These are phyloP conservation scores for Habropoda laboriosa DNA, from an alignment of 1,140 invertebrate species.

Conservation along the genomic window DNA sequence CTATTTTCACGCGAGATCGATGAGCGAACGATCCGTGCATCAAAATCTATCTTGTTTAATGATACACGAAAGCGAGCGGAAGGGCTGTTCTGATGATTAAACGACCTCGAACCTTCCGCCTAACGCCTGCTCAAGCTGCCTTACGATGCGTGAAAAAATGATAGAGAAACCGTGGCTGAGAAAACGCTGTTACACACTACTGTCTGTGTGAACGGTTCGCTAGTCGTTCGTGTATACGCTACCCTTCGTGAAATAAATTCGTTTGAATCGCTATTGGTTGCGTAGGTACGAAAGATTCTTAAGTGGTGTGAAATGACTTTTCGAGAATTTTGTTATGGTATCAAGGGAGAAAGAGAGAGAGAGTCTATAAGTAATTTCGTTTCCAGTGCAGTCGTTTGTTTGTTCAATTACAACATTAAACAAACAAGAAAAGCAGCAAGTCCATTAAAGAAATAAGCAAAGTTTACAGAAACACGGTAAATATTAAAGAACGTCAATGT, in stretches of 20 bases:
- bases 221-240: neutral
- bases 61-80: slow-evolving; percentile 7
- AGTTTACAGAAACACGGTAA: neutral
- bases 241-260: neutral
- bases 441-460: neutral
- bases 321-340: neutral
- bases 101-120: neutral
- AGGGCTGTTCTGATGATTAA: slow-evolving; percentile 28
- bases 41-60: slow-evolving; percentile 8
- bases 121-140: neutral
- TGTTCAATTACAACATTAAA: neutral
- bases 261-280: neutral
- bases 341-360: too few species aligned
- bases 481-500: slow-evolving; percentile 15
- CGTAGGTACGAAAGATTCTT: neutral
- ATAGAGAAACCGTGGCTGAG: neutral
- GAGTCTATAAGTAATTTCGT: neutral
- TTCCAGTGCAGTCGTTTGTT: neutral
- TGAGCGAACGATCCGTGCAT: neutral
- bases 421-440: neutral
- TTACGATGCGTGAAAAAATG: slow-evolving; percentile 20
- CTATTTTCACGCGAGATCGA: slow-evolving; percentile 1
- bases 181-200: neutral
- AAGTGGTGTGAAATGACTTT: neutral
- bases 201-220: neutral